Evolutionary conservation across 2,797 vertebrate species (phyloP), one percentile per base, ranked within the genome.

Genomic region (Sebastes itinus): DNA sequence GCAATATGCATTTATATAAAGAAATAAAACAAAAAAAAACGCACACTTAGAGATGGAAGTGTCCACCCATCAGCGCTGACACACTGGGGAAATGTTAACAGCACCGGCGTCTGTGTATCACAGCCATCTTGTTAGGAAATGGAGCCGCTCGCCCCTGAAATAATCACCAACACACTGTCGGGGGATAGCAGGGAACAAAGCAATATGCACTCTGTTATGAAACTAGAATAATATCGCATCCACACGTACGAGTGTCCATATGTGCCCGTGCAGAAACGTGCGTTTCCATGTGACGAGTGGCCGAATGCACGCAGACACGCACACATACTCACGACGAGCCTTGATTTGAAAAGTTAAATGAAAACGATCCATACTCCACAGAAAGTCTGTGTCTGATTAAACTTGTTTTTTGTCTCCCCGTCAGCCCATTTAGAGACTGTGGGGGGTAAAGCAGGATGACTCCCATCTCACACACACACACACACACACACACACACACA

Each of bases 181-280:
- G 83, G 87, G 89, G 87, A 88, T 46, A 42, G 85, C 75, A 67
- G 78, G 75, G 79, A 89, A 84, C 88, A 92, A 88, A 89, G 89
- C 90, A 93, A 93, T 92, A 92, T 89, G 83, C 75, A 83, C 75
- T 84, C 67, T 70, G 71, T 92, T 91, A 90, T 92, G 83, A 92
- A 92, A 86, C 77, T 10, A 12, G 61, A 72, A 82, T 74, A 69
- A 81, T 81, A 84, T 77, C 32, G 18, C 78, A 77, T 63, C 35
- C 75, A 70, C 59, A 49, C 28, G 14, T 28, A 20, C 28, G 56
- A 9, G 20, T 28, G 6, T 59, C 42, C 52, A 10, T 38, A 18
- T 65, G 30, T 77, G 46, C 54, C 8, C 54, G 11, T 42, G 49
- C 75, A 70, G 55, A 66, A 32, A 33, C 2, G 23, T 79, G 69